Conservation (phyloP, 2,797 vertebrate genomes). For the Acomys russatus region DNA sequence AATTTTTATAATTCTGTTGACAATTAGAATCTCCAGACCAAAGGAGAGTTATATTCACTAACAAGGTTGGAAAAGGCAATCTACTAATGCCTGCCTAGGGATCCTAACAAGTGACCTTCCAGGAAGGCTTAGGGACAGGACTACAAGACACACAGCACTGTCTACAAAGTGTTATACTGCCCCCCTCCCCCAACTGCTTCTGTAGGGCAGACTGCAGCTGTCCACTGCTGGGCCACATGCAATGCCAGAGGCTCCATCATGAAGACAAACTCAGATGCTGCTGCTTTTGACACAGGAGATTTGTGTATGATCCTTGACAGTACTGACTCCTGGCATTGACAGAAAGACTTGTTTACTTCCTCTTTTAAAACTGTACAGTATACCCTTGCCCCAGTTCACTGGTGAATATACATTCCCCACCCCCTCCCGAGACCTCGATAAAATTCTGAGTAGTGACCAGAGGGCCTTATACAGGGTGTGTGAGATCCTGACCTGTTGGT, state of each 20-base stretch:
- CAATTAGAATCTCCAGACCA: neutral
- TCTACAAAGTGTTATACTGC: neutral
- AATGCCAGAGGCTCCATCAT: neutral
- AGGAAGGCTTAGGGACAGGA: neutral
- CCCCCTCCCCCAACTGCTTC: neutral
- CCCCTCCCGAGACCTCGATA: neutral
- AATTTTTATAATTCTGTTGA: neutral
- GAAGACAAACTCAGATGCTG: neutral
- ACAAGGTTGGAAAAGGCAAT: neutral
- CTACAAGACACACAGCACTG: neutral
- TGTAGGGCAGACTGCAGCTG: neutral
- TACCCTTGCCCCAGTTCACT: neutral
- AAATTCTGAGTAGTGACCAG: neutral
- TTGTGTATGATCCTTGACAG: neutral
- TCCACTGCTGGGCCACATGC: neutral
- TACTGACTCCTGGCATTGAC: neutral
- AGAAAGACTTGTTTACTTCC: neutral
- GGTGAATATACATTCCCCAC: neutral
- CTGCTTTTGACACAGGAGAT: neutral
- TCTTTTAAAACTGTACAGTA: neutral
- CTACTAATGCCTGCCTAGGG: neutral
- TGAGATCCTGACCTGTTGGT: constrained; percentile 91
- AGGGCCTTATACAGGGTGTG: neutral
- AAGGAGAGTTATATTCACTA: neutral
- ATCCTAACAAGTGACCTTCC: neutral